Base-by-base conservation (phyloP, 2,888 invertebrate species). In the Drosophila borborema region DNA sequence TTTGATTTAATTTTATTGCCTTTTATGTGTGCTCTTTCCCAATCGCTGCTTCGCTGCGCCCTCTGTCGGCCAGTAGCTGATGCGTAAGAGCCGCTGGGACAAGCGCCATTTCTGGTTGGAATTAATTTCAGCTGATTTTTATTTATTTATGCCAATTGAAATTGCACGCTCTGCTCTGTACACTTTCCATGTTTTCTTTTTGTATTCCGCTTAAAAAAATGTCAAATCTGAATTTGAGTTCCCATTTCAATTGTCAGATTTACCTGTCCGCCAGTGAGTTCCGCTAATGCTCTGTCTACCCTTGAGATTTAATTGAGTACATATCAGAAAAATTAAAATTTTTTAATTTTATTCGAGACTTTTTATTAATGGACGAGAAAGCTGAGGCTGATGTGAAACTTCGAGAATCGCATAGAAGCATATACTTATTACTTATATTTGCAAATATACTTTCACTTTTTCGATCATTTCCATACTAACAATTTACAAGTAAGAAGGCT, bases 101-200 rank as follows among this genome's bases (percentile, higher is more conserved):
- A 59, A 55, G 55, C 66, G 58, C 69, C 73, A 60, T 40, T 63
- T 49, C 63, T 75, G 68, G 23, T 51, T 64, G 66, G 82, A 84
- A 89, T 89, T 85, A 85, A 89, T 89, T 86, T 84, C 69, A 85
- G 89, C 84, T 89, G 85, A 89, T 79, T 84, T 84, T 86, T 86
- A 89, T 84, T 84, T 81, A 84, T 84, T 81, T 86, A 86, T 86
- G 79, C 87, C 76, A 70, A 78, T 76, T 69, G 67, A 73, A 82
- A 64, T 79, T 55, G 59, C 31, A 51, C 46, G 23, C 45, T 64
- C n/a, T 45, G 41, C 23, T 49, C 40, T n/a, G 28, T 2, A 20
- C 40, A 7, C n/a, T 40, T 23, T 54, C 46, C 23, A 58, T 54
- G 28, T 10, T 16, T 45, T 60, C 40, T n/a, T 1, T 43, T 51